Conservation (phyloP, 2,113 vertebrate species). For the Leuciscus idus region DNA sequence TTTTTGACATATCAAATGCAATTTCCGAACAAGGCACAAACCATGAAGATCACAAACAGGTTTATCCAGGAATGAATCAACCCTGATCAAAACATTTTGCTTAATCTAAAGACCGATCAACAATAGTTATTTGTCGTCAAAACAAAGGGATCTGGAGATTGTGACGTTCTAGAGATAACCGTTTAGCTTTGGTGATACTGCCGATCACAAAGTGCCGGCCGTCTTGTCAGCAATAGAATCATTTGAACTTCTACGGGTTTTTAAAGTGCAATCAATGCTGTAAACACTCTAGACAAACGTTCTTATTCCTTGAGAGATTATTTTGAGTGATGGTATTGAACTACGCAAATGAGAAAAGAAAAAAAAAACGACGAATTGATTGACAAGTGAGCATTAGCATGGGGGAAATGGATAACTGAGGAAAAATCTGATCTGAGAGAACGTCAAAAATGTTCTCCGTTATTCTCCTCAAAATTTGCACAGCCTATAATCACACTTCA, state of each 20-base stretch:
- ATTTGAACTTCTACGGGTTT: constrained; percentile 60
- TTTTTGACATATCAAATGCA: constrained; percentile 72
- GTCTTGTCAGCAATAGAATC: constrained; percentile 53
- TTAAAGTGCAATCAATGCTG: constrained; percentile 75
- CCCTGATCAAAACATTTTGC: constrained; percentile 58
- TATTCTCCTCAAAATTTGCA: background rate
- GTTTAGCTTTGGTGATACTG: constrained; percentile 73
- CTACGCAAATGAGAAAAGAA: constrained; percentile 14
- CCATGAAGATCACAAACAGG: constrained; percentile 70
- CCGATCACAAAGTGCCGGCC: constrained; percentile 57
- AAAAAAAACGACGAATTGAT: background rate
- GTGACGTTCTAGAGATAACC: constrained; percentile 56
- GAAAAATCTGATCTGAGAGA: background rate
- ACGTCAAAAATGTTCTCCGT: background rate
- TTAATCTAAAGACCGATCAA: constrained; percentile 6
- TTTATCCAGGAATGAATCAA: constrained; percentile 57
- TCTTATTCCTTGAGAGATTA: constrained; percentile 44
- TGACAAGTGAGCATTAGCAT: constrained; percentile 1
- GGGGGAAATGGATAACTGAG: background rate
- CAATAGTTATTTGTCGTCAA: constrained; percentile 55
- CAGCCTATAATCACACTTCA: constrained; percentile 38
- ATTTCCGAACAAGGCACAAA: constrained; percentile 81
- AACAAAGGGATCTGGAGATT: constrained; percentile 65
- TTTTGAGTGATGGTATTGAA: constrained; percentile 38
- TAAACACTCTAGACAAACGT: constrained; percentile 64